These are phyloP conservation scores for Microctenopoma steveboyesi DNA, from an alignment of 2,797 vertebrate genomes.

Conservation along the genomic window DNA sequence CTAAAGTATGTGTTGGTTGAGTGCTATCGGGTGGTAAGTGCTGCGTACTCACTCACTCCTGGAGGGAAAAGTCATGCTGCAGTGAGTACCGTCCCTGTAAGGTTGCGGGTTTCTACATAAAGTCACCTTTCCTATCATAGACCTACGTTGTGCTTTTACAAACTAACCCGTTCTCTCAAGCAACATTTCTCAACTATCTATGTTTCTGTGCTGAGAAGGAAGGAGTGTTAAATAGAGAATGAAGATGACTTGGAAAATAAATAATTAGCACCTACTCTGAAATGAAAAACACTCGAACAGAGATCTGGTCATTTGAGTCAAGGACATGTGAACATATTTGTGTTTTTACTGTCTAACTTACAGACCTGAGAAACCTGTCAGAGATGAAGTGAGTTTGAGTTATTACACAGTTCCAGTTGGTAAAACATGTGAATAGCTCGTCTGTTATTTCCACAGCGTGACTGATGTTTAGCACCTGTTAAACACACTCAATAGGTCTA, in stretches of 20 bases:
- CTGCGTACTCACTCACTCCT: conserved; percentile 45
- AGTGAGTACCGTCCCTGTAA: conserved; percentile 49
- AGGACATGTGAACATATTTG: not conserved
- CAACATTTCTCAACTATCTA: conserved; percentile 11
- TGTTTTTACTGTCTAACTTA: not conserved
- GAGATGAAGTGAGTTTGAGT: conserved; percentile 31
- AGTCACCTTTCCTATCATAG: conserved; percentile 38
- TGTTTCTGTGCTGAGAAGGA: conserved; percentile 19
- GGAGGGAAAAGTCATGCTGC: conserved; percentile 43
- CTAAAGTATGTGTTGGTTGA: conserved; percentile 54
- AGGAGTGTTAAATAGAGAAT: not conserved
- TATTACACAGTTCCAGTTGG: conserved; percentile 35
- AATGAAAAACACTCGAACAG: not conserved
- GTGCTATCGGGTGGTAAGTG: conserved; percentile 78
- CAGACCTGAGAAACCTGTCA: conserved; percentile 13
- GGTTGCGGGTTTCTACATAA: conserved; percentile 50
- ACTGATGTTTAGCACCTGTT: conserved; percentile 46
- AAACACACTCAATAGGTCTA: conserved; percentile 41
- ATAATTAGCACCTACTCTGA: not conserved
- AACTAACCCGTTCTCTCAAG: conserved; percentile 25
- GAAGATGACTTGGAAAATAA: not conserved
- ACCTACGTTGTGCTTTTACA: conserved; percentile 26
- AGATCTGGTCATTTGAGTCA: conserved; percentile 8
- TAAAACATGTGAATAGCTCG: conserved; percentile 32
- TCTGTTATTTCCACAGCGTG: conserved; percentile 32